Evolutionary conservation across 1,140 invertebrate species (phyloP), one percentile per base, ranked within the genome.

Genomic region (Dendrolimus kikuchii): DNA sequence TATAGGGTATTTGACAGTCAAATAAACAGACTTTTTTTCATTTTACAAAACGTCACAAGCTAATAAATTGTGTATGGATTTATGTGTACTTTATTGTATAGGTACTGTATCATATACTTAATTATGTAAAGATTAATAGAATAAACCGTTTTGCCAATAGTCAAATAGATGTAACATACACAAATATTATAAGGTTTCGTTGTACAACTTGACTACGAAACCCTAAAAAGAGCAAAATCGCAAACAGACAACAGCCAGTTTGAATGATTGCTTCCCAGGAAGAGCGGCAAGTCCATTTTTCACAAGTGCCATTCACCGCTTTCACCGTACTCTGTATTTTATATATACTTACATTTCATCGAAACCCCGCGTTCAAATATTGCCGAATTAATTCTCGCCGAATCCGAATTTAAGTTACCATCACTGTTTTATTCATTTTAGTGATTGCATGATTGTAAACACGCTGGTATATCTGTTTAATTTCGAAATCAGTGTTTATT

Each of bases 211-310:
- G 83, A 81, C 81, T 74, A 74, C 68, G 66, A 67, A 64, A 60
- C 70, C 66, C 75, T 75, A 76, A 82, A 81, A 84, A 86, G 82
- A 86, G 82, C 77, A 82, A 59, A 82, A 72, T 78, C 77, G 71
- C 71, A 80, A 84, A 81, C 82, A 86, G 81, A 86, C 83, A 86
- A 86, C 82, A 78, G 75, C 59, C 78, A 69, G 82, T 83, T 84
- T 86, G 81, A 86, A 84, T 84, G 81, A 86, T 86, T 81, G 83
- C 80, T 84, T 86, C 81, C 73, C 83, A 76, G 83, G 76, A 86
- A 86, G 83, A 84, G 83, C 76, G 81, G 77, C 79, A 74, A 84
- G 82, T 86, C 82, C 82, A 86, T 86, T 86, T 86, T 86, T 86
- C 82, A 86, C 80, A 81, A 86, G 83, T 86, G 83, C 81, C 83